Evolutionary conservation across 2,113 vertebrate species (phyloP).

Genomic region (Mirounga angustirostris): DNA sequence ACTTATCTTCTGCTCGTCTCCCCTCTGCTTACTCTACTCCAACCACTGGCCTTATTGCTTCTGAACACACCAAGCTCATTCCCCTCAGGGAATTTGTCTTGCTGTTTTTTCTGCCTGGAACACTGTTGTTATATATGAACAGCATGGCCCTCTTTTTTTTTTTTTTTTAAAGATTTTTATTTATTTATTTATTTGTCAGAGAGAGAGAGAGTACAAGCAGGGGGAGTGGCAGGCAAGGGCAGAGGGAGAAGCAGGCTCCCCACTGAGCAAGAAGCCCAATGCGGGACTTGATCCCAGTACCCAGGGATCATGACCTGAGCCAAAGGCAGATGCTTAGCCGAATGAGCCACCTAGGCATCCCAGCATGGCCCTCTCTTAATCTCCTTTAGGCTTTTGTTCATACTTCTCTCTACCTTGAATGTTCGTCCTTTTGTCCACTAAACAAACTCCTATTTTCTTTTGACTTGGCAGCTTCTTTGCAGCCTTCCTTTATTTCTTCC

Average conservation of each 20-base stretch:
- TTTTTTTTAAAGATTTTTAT: no score
- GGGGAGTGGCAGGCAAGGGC: no score
- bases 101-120: neutral
- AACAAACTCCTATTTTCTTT: conserved; percentile 32
- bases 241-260: no score
- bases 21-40: neutral
- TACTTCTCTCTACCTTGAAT: conserved; percentile 4
- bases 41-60: conserved; percentile 27
- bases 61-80: neutral
- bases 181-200: no score
- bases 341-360: neutral
- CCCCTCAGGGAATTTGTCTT: neutral
- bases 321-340: neutral
- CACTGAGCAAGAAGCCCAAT: no score
- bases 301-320: no score
- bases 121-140: neutral
- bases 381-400: neutral
- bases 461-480: neutral
- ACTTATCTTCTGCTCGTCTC: neutral
- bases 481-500: neutral
- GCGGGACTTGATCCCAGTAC: no score
- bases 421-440: neutral
- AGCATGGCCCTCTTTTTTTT: neutral
- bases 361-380: neutral
- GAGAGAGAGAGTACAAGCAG: no score